Conservation (phyloP, 2,888 invertebrate genomes). For the Stenolophus ochropezus region DNA sequence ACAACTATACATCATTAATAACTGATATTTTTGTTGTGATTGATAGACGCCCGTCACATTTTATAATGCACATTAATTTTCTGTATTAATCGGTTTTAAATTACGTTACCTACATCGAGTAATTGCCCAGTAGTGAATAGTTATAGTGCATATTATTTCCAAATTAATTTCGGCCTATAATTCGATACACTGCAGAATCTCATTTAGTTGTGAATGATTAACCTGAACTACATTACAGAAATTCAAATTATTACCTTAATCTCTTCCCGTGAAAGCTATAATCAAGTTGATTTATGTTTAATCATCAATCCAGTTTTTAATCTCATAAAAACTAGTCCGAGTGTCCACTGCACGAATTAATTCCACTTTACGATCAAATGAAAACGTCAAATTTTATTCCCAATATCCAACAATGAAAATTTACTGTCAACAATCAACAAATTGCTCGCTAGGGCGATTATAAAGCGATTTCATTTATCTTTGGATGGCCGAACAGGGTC, state of each 20-base stretch:
- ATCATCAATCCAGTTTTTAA: conserved; percentile 32
- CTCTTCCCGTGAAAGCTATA: conserved; percentile 26
- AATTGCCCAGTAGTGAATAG: not conserved
- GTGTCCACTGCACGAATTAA: conserved; percentile 3
- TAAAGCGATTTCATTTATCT: conserved; percentile 32
- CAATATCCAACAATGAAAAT: conserved; percentile 37
- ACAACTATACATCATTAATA: not conserved
- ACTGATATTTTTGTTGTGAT: not conserved
- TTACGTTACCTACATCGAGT: conserved; percentile 1
- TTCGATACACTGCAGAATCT: not conserved
- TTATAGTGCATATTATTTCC: not conserved
- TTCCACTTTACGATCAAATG: conserved; percentile 27
- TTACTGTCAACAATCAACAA: conserved; percentile 19
- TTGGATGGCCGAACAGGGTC: not conserved
- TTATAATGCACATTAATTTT: not conserved
- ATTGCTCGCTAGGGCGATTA: not conserved
- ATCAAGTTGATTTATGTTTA: conserved; percentile 21
- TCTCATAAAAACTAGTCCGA: conserved; percentile 9
- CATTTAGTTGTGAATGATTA: not conserved
- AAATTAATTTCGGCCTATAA: not conserved
- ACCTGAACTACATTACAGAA: conserved; percentile 21
- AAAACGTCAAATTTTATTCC: conserved; percentile 29
- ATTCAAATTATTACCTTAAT: conserved; percentile 28
- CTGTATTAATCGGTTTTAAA: not conserved
- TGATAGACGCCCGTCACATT: not conserved